Conservation (phyloP, 2,113 vertebrate genomes). For the Osmerus mordax region DNA sequence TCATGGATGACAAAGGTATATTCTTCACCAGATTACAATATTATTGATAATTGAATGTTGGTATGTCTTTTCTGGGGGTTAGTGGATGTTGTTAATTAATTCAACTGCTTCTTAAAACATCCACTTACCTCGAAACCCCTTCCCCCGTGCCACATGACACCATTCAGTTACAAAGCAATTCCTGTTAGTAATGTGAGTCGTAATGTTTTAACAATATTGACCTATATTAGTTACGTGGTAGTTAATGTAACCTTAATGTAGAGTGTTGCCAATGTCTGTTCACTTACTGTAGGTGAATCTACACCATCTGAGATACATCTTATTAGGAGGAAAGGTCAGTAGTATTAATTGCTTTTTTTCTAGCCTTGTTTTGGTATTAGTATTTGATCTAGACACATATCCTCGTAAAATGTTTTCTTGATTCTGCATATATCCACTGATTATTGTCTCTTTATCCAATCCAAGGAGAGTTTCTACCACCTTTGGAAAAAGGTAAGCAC, state of each 20-base stretch:
- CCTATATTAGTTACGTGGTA: not conserved
- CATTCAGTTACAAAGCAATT: too few species aligned
- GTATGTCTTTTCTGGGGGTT: too few species aligned
- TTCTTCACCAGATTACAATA: not conserved
- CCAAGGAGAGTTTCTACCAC: conserved; percentile 71
- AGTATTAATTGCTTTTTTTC: not conserved
- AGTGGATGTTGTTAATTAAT: too few species aligned
- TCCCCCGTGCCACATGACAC: too few species aligned
- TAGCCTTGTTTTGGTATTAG: not conserved
- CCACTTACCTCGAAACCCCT: too few species aligned
- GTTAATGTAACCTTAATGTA: not conserved
- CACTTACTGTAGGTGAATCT: conserved; percentile 39
- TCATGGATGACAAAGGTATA: conserved; percentile 68
- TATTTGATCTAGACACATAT: not conserved
- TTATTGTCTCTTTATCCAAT: conserved; percentile 12
- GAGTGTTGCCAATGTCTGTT: not conserved
- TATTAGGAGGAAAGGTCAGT: conserved; percentile 68
- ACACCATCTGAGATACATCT: conserved; percentile 46
- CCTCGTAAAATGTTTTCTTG: not conserved
- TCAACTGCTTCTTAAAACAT: too few species aligned
- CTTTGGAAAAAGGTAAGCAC: conserved; percentile 68
- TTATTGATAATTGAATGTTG: not conserved
- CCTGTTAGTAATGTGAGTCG: too few species aligned
- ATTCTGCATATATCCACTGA: not conserved
- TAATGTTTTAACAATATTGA: not conserved